Percentiles rank a stretch among this genome's conserved stretches.
These are phyloP conservation scores for Rhopilema esculentum DNA, from an alignment of 30 jellyfish, hydroid and myxozoan genomes.

Conservation along the genomic window DNA sequence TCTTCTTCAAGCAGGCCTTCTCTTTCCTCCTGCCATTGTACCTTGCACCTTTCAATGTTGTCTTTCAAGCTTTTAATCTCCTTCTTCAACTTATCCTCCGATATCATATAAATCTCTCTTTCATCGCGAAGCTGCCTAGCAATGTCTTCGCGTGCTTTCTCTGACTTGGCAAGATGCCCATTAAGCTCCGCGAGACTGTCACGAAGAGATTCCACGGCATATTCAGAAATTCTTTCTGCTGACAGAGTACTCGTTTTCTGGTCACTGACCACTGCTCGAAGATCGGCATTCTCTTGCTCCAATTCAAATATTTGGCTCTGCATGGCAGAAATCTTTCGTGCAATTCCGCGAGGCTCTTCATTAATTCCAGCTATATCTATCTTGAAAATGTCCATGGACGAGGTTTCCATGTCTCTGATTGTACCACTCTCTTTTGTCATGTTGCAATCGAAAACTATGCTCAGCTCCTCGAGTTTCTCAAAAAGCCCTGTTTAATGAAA, in stretches of 20 bases:
- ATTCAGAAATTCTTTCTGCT: conserved; percentile 10
- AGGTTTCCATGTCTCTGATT: not conserved
- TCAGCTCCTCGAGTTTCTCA: not conserved
- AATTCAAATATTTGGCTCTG: conserved; percentile 34
- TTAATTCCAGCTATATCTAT: conserved; percentile 6
- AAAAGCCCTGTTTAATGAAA: not conserved
- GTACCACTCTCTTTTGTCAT: not conserved
- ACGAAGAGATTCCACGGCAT: conserved; percentile 23
- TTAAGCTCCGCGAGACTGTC: conserved; percentile 30
- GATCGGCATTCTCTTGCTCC: conserved; percentile 39
- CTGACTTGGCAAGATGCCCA: conserved; percentile 15
- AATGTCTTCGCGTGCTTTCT: conserved; percentile 39
- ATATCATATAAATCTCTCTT: conserved; percentile 43
- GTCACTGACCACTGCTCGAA: conserved; percentile 25
- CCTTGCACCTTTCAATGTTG: conserved; percentile 13
- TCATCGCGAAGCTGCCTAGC: conserved; percentile 50
- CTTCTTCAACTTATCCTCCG: conserved; percentile 43
- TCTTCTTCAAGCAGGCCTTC: conserved; percentile 52
- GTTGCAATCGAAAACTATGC: not conserved
- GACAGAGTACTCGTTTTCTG: conserved; percentile 11
- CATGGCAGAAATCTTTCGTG: conserved; percentile 39
- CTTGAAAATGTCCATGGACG: conserved; percentile 2
- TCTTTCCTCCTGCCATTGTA: conserved; percentile 64
- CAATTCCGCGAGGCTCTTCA: conserved; percentile 20
- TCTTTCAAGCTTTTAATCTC: conserved; percentile 43